phyloP scores from a whole-genome alignment of 2,113 vertebrate genomes.

The Elephas maximus region DNA sequence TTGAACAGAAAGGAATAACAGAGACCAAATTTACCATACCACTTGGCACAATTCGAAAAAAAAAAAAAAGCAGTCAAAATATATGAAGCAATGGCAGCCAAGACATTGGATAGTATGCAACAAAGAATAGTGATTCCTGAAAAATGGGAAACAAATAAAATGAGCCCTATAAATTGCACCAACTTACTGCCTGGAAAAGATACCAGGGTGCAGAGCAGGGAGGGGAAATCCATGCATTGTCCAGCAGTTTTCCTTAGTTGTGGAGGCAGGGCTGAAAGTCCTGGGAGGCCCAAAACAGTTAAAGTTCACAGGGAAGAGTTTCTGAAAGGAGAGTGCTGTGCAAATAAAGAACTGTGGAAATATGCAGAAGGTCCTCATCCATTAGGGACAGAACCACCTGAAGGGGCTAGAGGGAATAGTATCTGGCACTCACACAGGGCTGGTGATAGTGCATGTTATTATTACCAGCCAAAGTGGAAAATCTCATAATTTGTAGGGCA shows the following conservation, averaged over 20 bases:
- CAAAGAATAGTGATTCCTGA: neutral
- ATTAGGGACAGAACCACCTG: neutral
- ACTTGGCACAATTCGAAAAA: neutral
- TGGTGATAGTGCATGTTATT: no score
- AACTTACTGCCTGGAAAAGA: neutral
- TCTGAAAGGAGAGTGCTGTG: neutral
- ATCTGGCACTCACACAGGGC: neutral
- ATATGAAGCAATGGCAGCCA: neutral
- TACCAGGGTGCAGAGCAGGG: neutral
- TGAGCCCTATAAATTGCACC: neutral
- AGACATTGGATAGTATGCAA: neutral
- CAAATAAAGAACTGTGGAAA: neutral
- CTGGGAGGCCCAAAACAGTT: no score
- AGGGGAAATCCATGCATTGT: neutral
- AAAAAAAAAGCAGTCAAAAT: neutral
- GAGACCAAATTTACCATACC: neutral
- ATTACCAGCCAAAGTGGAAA: neutral
- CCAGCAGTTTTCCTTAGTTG: neutral
- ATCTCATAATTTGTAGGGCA: neutral
- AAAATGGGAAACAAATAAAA: neutral
- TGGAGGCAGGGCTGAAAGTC: neutral
- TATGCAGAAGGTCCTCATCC: neutral
- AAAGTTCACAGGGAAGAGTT: neutral
- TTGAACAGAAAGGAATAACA: neutral
- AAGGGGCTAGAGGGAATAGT: neutral